Evolutionary conservation across 2,797 vertebrate genomes (phyloP).

Genomic region (Streptopelia turtur): DNA sequence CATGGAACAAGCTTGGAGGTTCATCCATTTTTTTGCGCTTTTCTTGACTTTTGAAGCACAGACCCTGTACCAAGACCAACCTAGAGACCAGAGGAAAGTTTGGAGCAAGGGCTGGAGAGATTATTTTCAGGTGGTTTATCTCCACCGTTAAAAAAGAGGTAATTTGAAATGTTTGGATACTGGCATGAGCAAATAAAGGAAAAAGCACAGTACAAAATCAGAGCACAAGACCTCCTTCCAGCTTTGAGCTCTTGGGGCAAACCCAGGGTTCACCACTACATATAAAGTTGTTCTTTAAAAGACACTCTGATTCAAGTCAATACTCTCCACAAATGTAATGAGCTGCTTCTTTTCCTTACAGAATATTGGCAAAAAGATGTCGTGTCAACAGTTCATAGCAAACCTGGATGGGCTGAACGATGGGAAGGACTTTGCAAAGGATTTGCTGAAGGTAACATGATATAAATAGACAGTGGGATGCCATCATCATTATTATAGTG

Average conservation of each 20-base stretch:
- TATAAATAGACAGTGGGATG: not conserved
- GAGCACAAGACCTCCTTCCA: not conserved
- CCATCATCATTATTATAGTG: not conserved
- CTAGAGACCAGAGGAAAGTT: not conserved
- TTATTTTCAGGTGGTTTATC: not conserved
- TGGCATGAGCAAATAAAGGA: not conserved
- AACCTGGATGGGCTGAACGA: conserved; percentile 94
- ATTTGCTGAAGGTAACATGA: conserved; percentile 89
- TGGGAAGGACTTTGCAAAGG: conserved; percentile 93
- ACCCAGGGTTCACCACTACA: not conserved
- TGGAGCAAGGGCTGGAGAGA: not conserved
- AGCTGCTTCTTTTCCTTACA: conserved; percentile 76
- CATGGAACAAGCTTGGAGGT: not conserved
- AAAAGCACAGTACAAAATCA: not conserved
- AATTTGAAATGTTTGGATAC: not conserved
- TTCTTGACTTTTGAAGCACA: not conserved
- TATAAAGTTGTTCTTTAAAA: not conserved
- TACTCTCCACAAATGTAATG: not conserved
- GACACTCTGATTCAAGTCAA: not conserved
- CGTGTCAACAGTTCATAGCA: conserved; percentile 93
- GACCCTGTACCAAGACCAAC: not conserved
- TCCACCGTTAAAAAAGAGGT: not conserved
- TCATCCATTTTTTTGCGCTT: not conserved
- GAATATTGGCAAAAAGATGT: conserved; percentile 99
- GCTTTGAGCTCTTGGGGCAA: not conserved